phyloP scores from a whole-genome alignment of 2,888 invertebrate species.

The Camponotus fellah region DNA sequence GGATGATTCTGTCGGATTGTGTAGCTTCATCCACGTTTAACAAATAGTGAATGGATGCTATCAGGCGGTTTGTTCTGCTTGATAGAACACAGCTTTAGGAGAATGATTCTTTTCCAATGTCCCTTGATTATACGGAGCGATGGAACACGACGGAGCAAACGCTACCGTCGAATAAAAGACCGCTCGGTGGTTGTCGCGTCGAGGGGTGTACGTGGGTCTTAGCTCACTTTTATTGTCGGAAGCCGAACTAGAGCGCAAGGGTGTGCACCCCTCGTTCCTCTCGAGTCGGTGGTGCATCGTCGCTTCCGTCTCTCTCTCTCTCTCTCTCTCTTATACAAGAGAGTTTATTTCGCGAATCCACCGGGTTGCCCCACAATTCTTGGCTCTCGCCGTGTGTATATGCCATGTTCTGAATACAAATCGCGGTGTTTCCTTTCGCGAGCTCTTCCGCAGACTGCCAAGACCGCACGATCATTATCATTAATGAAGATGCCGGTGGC shows the following conservation, averaged over 20 bases:
- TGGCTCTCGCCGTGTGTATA: constrained; percentile 64
- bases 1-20: constrained; percentile 17
- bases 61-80: constrained; percentile 31
- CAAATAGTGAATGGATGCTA: constrained; percentile 24
- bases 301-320: constrained; percentile 12
- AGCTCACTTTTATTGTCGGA: constrained; percentile 77
- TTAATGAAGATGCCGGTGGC: constrained; percentile 79
- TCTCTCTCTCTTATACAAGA: constrained; percentile 14
- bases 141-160: constrained; percentile 55
- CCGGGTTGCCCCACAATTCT: constrained; percentile 64
- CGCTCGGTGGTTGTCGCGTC: neutral
- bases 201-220: constrained; percentile 68
- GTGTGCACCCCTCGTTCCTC: constrained; percentile 40
- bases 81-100: constrained; percentile 28
- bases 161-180: constrained; percentile 66
- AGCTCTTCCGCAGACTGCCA: constrained; percentile 70
- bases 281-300: constrained; percentile 19
- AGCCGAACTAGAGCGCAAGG: constrained; percentile 73
- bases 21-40: constrained; percentile 13
- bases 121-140: constrained; percentile 67
- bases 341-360: constrained; percentile 80
- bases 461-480: constrained; percentile 80
- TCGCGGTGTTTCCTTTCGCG: constrained; percentile 79
- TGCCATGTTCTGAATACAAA: constrained; percentile 81
- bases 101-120: constrained; percentile 67